Conservation (phyloP, 2,888 invertebrate species). For the Julus scanicus region DNA sequence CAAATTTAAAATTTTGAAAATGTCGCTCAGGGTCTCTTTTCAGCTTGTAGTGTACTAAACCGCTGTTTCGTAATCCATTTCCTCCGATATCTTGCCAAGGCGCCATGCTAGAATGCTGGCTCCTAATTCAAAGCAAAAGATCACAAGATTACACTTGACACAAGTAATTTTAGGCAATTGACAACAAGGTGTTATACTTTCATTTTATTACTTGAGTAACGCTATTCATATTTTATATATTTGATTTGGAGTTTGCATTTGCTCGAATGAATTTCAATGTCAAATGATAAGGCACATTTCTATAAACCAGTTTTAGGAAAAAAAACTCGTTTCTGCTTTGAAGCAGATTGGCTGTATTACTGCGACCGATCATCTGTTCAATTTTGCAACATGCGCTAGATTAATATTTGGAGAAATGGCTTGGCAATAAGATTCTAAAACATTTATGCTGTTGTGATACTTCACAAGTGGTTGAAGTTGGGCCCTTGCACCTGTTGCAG, state of each 20-base stretch:
- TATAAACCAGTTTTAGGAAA: neutral
- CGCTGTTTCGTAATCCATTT: conserved; percentile 57
- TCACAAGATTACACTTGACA: neutral
- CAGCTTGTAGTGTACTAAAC: conserved; percentile 49
- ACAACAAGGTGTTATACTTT: neutral
- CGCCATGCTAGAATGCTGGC: conserved; percentile 56
- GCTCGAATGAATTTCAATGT: neutral
- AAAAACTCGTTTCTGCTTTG: too few relatives aligned
- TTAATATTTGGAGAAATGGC: too few relatives aligned
- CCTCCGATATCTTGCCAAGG: conserved; percentile 57
- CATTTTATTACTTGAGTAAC: neutral
- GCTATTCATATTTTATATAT: neutral
- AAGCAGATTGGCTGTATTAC: too few relatives aligned
- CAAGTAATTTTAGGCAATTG: neutral
- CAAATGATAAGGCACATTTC: neutral
- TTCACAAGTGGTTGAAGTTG: too few relatives aligned
- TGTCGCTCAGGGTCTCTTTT: neutral
- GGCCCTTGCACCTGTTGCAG: too few relatives aligned
- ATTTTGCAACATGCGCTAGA: too few relatives aligned
- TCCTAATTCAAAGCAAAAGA: conserved; percentile 48
- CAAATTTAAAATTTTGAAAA: too few relatives aligned
- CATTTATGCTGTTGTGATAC: too few relatives aligned
- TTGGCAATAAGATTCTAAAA: too few relatives aligned
- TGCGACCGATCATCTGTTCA: too few relatives aligned
- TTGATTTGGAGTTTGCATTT: too few relatives aligned